Conservation (phyloP, 2,113 vertebrate species). For the Ondatra zibethicus region DNA sequence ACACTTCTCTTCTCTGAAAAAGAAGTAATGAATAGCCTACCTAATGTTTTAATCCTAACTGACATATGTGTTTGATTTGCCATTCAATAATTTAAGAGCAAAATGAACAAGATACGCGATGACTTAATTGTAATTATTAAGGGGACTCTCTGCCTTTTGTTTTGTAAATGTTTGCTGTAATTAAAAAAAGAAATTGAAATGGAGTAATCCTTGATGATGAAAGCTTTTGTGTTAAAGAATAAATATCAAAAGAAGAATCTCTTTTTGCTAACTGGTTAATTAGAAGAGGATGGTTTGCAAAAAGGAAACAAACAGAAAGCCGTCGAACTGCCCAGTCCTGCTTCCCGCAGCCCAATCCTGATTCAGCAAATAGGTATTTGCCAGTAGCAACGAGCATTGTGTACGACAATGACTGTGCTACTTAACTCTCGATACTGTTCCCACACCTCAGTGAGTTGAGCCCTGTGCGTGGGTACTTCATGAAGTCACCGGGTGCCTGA, state of each 20-base stretch:
- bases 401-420: constrained; percentile 61
- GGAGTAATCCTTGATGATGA: constrained; percentile 36
- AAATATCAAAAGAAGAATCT: constrained; percentile 25
- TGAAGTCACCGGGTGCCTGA: constrained; percentile 76
- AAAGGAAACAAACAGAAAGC: constrained; percentile 78
- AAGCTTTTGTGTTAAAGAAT: background rate
- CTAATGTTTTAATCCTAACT: background rate
- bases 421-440: constrained; percentile 78
- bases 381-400: constrained; percentile 79
- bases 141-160: constrained; percentile 22
- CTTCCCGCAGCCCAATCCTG: constrained; percentile 71
- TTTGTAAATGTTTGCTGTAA: constrained; percentile 31
- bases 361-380: constrained; percentile 83
- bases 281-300: constrained; percentile 58
- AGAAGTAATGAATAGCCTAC: background rate
- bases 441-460: constrained; percentile 75
- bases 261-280: constrained; percentile 58
- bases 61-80: constrained; percentile 13
- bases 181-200: constrained; percentile 5
- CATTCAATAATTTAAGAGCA: constrained; percentile 52
- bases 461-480: constrained; percentile 73
- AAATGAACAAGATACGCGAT: background rate
- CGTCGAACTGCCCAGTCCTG: constrained; percentile 77
- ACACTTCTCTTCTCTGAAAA: constrained; percentile 7
- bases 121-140: constrained; percentile 31